A percentile compares a stretch with the other conserved stretches of the same genome.
Conservation (phyloP, 2,797 vertebrate genomes). For the Hylomyscus alleni region DNA sequence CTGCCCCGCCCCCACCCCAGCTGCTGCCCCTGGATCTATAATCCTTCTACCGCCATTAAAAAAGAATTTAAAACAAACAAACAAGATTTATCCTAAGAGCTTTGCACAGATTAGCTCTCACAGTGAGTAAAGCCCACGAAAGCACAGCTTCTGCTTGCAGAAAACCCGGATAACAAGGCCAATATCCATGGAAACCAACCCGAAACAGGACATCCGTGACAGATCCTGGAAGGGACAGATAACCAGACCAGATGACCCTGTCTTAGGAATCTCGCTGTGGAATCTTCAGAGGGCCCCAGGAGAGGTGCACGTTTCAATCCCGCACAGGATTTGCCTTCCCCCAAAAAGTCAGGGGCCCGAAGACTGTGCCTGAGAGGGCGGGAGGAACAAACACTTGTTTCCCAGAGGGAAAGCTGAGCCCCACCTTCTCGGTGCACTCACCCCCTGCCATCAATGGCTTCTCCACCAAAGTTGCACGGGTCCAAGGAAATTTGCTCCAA, state of each 20-base stretch:
- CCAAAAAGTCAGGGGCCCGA: background rate
- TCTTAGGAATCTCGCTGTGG: background rate
- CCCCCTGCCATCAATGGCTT: background rate
- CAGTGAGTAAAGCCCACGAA: constrained; percentile 9
- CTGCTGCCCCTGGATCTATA: background rate
- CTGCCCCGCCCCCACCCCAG: background rate
- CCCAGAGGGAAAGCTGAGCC: background rate
- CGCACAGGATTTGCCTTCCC: background rate
- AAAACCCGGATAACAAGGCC: constrained; percentile 36
- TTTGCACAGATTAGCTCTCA: constrained; percentile 5
- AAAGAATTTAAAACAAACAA: constrained; percentile 73
- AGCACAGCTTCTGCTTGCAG: background rate
- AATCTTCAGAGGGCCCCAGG: background rate
- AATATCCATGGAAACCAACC: constrained; percentile 75
- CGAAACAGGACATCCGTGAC: constrained; percentile 68
- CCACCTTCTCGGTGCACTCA: background rate
- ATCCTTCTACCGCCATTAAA: constrained; percentile 41
- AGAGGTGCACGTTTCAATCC: background rate
- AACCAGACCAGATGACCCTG: background rate
- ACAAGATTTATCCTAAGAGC: constrained; percentile 65
- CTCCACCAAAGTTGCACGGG: background rate
- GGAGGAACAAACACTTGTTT: background rate
- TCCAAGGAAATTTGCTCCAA: background rate
- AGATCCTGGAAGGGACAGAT: constrained; percentile 26
- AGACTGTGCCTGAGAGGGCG: too few species aligned